Conservation (phyloP, 2,797 vertebrate species). For the Paedocypris micromegethes region DNA sequence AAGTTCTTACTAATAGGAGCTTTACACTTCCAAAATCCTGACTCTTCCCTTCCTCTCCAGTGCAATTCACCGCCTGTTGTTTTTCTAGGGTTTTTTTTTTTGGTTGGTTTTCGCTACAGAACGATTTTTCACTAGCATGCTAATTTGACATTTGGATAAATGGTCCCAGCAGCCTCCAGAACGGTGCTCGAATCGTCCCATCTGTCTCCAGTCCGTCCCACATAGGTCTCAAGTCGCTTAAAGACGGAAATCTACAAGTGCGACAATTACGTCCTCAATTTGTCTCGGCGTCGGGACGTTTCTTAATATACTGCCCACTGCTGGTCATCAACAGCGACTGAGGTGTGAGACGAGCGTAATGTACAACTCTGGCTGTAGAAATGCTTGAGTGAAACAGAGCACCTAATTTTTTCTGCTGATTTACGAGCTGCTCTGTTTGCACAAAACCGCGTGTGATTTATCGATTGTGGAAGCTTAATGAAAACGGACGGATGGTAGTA, state of each 20-base stretch:
- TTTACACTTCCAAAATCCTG: conserved; percentile 23
- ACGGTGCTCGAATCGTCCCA: conserved; percentile 69
- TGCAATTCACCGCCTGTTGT: conserved; percentile 54
- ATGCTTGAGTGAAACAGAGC: neutral
- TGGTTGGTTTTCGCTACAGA: conserved; percentile 64
- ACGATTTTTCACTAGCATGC: conserved; percentile 71
- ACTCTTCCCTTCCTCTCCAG: conserved; percentile 59
- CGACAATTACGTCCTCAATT: conserved; percentile 69
- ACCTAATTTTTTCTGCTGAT: conserved; percentile 7
- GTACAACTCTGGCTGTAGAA: conserved; percentile 1
- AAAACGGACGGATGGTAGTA: conserved; percentile 18
- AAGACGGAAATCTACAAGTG: conserved; percentile 73
- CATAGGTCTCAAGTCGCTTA: conserved; percentile 61
- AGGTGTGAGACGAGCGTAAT: conserved; percentile 10
- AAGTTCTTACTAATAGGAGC: neutral
- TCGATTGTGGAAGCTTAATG: conserved; percentile 10
- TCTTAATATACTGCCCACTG: neutral
- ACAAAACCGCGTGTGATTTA: conserved; percentile 18
- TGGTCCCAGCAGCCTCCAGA: conserved; percentile 59
- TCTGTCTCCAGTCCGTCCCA: conserved; percentile 69
- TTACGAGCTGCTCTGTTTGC: conserved; percentile 26
- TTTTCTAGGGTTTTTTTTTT: conserved; percentile 66
- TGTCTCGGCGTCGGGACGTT: conserved; percentile 53
- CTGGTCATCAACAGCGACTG: conserved; percentile 8
- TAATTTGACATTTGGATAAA: conserved; percentile 81